Percentiles rank a stretch among this genome's conserved stretches.
Evolutionary conservation across 2,113 vertebrate genomes (phyloP).

Genomic region (Myotis brandtii): DNA sequence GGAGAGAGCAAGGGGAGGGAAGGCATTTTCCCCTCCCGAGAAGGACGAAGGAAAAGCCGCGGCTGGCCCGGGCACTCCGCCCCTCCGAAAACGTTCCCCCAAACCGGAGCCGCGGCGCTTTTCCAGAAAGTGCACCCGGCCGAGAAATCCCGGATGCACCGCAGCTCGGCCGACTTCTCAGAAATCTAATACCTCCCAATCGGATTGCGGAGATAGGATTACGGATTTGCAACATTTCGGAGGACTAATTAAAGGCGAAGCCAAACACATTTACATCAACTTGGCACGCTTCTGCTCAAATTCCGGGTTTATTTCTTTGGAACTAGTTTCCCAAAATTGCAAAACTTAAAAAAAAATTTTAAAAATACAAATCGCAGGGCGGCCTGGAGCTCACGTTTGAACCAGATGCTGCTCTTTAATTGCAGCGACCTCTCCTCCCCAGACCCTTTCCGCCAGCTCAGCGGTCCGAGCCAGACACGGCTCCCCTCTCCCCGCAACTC

Average conservation of each 20-base stretch:
- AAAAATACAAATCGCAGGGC: background rate
- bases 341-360: slow-evolving; percentile 25
- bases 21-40: background rate
- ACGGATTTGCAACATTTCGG: slow-evolving; percentile 81
- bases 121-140: slow-evolving; percentile 64
- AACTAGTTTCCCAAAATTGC: slow-evolving; percentile 62
- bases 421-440: background rate
- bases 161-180: slow-evolving; percentile 72
- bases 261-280: slow-evolving; percentile 79
- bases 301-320: slow-evolving; percentile 62
- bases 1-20: background rate
- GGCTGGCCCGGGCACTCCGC: background rate
- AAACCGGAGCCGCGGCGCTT: slow-evolving; percentile 36
- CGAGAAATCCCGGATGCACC: slow-evolving; percentile 82
- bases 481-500: background rate
- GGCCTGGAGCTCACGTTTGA: background rate
- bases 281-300: slow-evolving; percentile 67
- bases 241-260: slow-evolving; percentile 82
- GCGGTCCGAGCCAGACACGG: background rate
- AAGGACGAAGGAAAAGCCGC: slow-evolving; percentile 27
- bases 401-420: background rate
- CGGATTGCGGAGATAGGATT: slow-evolving; percentile 81
- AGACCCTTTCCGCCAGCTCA: slow-evolving; percentile 9
- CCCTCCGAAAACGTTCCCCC: slow-evolving; percentile 24
- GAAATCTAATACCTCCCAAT: slow-evolving; percentile 73